Evolutionary conservation across 1,140 invertebrate species (phyloP), one percentile per base, ranked within the genome.

Genomic region (Saccostrea glomerata): DNA sequence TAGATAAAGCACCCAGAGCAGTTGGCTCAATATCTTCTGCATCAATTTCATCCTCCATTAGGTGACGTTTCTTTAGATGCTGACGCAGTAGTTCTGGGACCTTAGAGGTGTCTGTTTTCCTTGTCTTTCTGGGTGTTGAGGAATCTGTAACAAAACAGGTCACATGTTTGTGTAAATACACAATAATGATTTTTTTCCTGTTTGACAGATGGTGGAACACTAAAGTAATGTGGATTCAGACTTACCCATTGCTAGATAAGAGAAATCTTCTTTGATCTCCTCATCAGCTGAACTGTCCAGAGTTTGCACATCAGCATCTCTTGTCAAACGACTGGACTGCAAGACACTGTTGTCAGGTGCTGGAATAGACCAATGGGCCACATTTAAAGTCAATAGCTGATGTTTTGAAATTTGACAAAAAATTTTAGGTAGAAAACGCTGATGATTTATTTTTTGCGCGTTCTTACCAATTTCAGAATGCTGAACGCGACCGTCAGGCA

Each of bases 401-500:
- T 3, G 47, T 47, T 47, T 2, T 3, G 47, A 6, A 5, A 47
- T 7, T 47, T 6, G 47, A 47, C 2, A 47, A 5, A 47, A 47
- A 47, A 1, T 47, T 3, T 47, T 47, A 60, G 23, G 3, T 25
- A 13, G 9, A 13, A 73, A 13, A 73, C 0, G 6, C 13, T 23
- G 12, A 20, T n/a, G 2, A 23, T 17, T 54, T 25, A 17, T 20
- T 84, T 84, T 56, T 17, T 20, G 23, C 40, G 82, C 40, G 20
- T 23, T n/a, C 84, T 85, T 85, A 85, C 84, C 84, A 23, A 85
- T 85, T n/a, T 89, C 89, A 25, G 84, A 73, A 17, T 87, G 70
- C n/a, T 87, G 89, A 23, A 89, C 83, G 17, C 86, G 82, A 36
- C 86, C 89, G 47, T 90, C 89, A 40, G 73, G 89, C 60, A 90